Conservation (phyloP, 1,140 invertebrate species). For the Brachionus calyciflorus region DNA sequence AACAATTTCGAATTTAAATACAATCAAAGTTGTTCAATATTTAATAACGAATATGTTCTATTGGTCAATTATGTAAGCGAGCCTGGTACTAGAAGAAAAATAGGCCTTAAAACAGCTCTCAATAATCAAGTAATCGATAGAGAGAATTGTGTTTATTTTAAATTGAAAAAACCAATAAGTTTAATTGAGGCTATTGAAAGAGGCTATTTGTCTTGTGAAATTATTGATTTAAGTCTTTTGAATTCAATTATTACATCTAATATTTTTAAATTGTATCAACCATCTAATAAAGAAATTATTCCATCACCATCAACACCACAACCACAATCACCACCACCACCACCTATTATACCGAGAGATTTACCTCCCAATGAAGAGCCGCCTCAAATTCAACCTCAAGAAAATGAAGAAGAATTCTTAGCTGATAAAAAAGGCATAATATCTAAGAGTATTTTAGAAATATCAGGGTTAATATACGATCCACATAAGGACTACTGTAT, state of each 20-base stretch:
- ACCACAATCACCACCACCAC: neutral
- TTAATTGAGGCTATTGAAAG: neutral
- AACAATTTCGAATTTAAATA: slow-evolving; percentile 46
- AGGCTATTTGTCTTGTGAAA: slow-evolving; percentile 44
- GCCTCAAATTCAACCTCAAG: neutral
- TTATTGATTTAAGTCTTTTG: slow-evolving; percentile 24
- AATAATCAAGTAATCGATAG: neutral
- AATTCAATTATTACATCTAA: slow-evolving; percentile 6
- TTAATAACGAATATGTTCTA: neutral
- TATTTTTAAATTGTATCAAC: neutral
- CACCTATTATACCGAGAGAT: neutral
- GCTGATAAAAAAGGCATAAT: neutral
- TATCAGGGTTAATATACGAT: neutral
- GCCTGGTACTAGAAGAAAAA: neutral
- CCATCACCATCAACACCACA: neutral
- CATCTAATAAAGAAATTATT: no score
- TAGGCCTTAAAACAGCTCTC: slow-evolving; percentile 22
- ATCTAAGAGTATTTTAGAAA: neutral
- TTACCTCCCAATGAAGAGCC: neutral
- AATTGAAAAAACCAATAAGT: neutral
- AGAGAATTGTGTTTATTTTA: neutral
- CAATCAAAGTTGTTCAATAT: slow-evolving; percentile 35
- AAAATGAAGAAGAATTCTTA: neutral
- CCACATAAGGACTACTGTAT: neutral
- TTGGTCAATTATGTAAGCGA: slow-evolving; percentile 38